These are phyloP conservation scores for Loriculus beryllinus DNA, from an alignment of 2,797 vertebrate species.

Conservation along the genomic window DNA sequence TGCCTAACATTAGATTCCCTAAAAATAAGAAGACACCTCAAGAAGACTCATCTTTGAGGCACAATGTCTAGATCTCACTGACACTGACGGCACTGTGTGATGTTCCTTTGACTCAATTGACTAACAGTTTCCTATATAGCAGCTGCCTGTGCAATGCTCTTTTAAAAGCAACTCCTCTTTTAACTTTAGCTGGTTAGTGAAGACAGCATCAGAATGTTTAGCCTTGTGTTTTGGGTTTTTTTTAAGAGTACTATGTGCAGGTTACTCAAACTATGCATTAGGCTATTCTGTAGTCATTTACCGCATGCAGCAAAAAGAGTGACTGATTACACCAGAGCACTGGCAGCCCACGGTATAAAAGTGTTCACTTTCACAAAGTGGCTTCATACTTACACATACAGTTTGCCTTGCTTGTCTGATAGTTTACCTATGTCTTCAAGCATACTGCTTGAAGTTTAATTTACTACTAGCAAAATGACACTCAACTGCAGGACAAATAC, in stretches of 20 bases:
- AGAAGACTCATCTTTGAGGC: not conserved
- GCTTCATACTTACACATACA: not conserved
- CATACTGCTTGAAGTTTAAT: not conserved
- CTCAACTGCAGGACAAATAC: not conserved
- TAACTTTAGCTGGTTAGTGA: not conserved
- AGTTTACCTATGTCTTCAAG: not conserved
- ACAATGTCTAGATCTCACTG: not conserved
- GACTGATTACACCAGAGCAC: not conserved
- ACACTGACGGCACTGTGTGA: not conserved
- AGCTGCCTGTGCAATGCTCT: not conserved
- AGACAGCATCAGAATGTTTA: not conserved
- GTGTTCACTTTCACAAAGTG: not conserved
- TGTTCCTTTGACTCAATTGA: not conserved
- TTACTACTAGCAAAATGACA: not conserved
- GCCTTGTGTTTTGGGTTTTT: not conserved
- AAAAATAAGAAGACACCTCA: not conserved
- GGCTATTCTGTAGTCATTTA: not conserved
- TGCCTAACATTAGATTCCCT: not conserved
- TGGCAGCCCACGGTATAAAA: not conserved
- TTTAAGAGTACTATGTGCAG: not conserved
- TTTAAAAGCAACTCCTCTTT: not conserved
- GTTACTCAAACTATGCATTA: not conserved
- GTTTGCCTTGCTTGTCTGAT: not conserved
- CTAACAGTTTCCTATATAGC: not conserved
- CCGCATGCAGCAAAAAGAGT: fast-evolving